Percentiles rank a stretch among this genome's conserved stretches.
Conservation (phyloP, 2,888 invertebrate species). For the Trissoscelio sp. region DNA sequence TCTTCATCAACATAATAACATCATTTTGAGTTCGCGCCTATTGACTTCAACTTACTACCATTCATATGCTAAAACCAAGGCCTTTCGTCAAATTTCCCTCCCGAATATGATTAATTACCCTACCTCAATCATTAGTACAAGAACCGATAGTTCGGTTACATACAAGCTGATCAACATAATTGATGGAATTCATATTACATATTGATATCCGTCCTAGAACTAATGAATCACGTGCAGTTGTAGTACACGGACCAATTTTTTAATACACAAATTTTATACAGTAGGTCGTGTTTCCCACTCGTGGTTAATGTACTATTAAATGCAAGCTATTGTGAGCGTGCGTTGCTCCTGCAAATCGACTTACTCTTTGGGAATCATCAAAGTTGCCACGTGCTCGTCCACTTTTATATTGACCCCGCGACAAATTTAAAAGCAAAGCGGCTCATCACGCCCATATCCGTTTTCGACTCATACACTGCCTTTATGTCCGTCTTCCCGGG, state of each 20-base stretch:
- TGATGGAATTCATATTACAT: conserved; percentile 47
- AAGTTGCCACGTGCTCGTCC: conserved; percentile 76
- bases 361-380: conserved; percentile 74
- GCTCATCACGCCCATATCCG: conserved; percentile 74
- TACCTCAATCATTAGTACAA: conserved; percentile 9
- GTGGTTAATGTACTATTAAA: conserved; percentile 83
- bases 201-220: conserved; percentile 20
- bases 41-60: conserved; percentile 7
- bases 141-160: neutral
- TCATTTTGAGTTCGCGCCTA: neutral
- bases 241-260: conserved; percentile 17
- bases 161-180: conserved; percentile 48
- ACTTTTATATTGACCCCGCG: conserved; percentile 66
- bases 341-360: conserved; percentile 80
- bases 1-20: conserved; percentile 20
- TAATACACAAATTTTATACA: conserved; percentile 45
- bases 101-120: conserved; percentile 44
- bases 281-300: conserved; percentile 63
- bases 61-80: conserved; percentile 16
- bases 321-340: conserved; percentile 80
- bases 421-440: conserved; percentile 78
- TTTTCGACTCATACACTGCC: conserved; percentile 13
- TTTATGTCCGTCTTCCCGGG: conserved; percentile 4
- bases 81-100: conserved; percentile 15
- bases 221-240: conserved; percentile 44